phyloP scores from a whole-genome alignment of 2,797 vertebrate genomes.

The Poeciliopsis gracilis region DNA sequence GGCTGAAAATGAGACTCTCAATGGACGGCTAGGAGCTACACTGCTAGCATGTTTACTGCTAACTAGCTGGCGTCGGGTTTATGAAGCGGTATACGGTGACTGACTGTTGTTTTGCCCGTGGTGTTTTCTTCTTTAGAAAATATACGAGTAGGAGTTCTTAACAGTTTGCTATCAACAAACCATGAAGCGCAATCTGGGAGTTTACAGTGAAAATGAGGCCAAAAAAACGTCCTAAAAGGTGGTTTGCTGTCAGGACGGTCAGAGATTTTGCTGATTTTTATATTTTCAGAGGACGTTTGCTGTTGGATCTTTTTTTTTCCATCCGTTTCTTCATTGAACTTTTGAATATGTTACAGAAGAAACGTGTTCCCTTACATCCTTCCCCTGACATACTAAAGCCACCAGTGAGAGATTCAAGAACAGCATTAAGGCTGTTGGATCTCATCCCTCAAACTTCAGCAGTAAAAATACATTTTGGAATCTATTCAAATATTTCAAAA shows the following conservation, averaged over 20 bases:
- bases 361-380: no score
- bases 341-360: no score
- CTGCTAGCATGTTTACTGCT: slow-evolving; percentile 3
- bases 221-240: not conserved
- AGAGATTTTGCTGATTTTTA: not conserved
- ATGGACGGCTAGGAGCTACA: not conserved
- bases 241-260: not conserved
- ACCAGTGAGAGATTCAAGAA: no score
- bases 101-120: not conserved
- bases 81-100: not conserved
- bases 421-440: not conserved
- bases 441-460: not conserved
- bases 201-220: not conserved
- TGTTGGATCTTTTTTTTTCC: not conserved
- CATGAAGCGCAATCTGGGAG: not conserved
- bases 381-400: no score
- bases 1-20: slow-evolving; percentile 10
- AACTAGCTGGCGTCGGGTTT: not conserved
- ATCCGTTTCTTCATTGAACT: no score
- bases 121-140: not conserved
- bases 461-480: not conserved
- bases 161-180: not conserved
- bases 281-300: not conserved
- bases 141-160: not conserved
- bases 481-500: no score